A percentile compares a stretch with the other conserved stretches of the same genome.
Conservation (phyloP, 1,140 invertebrate species). For the Eufriesea mexicana region DNA sequence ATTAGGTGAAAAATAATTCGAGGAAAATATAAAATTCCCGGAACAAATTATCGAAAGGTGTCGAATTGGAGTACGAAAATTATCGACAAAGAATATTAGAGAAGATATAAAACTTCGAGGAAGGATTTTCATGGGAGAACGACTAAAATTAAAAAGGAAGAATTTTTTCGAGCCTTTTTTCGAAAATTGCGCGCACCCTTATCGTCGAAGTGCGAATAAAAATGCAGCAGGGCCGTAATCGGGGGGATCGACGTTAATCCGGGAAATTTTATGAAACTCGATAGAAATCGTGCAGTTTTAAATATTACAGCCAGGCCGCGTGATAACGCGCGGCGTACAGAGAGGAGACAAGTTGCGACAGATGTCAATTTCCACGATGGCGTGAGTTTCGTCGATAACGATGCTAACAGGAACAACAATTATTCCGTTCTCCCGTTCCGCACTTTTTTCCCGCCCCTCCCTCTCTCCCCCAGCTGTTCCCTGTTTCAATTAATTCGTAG, state of each 20-base stretch:
- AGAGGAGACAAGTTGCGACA: constrained; percentile 35
- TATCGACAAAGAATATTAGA: too few species aligned
- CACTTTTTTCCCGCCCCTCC: background rate
- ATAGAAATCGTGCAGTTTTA: background rate
- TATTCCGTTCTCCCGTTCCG: constrained; percentile 10
- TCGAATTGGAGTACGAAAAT: too few species aligned
- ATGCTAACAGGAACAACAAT: constrained; percentile 45
- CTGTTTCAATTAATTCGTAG: constrained; percentile 40
- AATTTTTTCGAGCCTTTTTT: background rate
- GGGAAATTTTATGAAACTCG: background rate
- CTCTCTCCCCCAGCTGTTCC: background rate
- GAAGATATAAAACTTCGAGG: too few species aligned
- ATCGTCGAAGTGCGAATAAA: background rate
- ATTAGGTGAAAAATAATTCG: too few species aligned
- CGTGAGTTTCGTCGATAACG: constrained; percentile 44
- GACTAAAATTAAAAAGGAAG: too few species aligned
- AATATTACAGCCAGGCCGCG: background rate
- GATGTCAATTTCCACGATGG: constrained; percentile 51
- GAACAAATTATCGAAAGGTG: too few species aligned
- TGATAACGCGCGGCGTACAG: constrained; percentile 29
- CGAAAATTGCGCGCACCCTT: background rate
- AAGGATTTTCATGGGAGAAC: too few species aligned
- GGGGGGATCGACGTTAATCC: background rate
- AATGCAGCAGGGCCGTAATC: background rate
- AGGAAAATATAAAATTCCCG: too few species aligned